Base-by-base conservation (phyloP, 2,888 invertebrate species). In the Hemistola chrysoprasaria region DNA sequence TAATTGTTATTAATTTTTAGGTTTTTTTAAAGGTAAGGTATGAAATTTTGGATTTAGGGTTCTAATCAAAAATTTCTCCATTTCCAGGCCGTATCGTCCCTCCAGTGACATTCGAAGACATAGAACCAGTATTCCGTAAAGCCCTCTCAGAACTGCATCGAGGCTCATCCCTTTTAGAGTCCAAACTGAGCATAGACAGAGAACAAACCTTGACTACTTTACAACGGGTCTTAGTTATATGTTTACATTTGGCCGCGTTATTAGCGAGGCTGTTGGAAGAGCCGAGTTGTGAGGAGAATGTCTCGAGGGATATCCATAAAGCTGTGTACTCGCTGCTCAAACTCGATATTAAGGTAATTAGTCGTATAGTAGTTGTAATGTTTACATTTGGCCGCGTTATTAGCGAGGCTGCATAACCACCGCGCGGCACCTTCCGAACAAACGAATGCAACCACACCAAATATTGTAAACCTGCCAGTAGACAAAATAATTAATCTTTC, bases 221-320 rank as follows among this genome's bases (percentile, higher is more conserved):
- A 45, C 96, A 96, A 66, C 91, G 97, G 54, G 95, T 97, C 33
- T 89, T 97, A 53, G 93, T 97, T 30, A 96, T 97, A 62, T 94
- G 96, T 1, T 86, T 98, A 57, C 97, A 97, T 71, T 86, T 97
- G 45, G 95, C 95, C 3, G 95, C 94, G 59, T 79, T 97, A 33
- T 86, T 96, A 71, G 93, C 95, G 6, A 90, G 92, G 29, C 72
- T 93, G 47, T 74, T 93, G 33, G 92, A 92, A 8, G 90, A 92
- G 35, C 90, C 91, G 0, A 89, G 80, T 1, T 82, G 81, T 35
- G 78, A 84, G 1, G 85, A 83, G 8, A 84, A 90, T 1, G 86
- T 91, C 40, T 85, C 90, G 24, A 75, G 78, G 29, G 80, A 90
- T 51, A 92, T 97, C 45, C 93, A 95, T 70, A 90, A 90, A 72